Evolutionary conservation across 2,797 vertebrate genomes (phyloP).

Genomic region (Salarias fasciatus): DNA sequence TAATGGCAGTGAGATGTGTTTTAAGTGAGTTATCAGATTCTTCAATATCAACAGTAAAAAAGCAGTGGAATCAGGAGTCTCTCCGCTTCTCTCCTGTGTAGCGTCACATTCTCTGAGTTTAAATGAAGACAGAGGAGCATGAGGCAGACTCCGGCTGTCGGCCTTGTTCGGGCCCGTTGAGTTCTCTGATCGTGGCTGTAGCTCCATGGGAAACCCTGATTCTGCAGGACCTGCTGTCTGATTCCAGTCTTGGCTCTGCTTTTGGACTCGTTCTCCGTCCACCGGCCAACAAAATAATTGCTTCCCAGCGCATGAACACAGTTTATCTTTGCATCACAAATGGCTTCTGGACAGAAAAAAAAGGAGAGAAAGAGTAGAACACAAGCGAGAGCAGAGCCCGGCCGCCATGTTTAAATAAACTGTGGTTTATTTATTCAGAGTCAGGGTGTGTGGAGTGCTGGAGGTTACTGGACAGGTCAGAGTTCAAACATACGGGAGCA

Average conservation of each 20-base stretch:
- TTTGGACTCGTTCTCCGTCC: slow-evolving; percentile 12
- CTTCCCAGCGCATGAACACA: not conserved
- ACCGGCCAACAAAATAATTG: slow-evolving; percentile 22
- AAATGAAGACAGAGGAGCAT: not conserved
- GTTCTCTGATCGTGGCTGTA: slow-evolving; percentile 3
- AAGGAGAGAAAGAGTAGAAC: not conserved
- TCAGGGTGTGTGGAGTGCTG: no score
- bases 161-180: slow-evolving; percentile 1
- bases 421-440: no score
- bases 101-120: no score
- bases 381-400: no score
- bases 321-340: slow-evolving; percentile 25
- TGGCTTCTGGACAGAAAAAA: slow-evolving; percentile 4
- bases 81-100: no score
- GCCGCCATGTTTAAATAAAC: no score
- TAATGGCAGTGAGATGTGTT: no score
- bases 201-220: slow-evolving; percentile 15
- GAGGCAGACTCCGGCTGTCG: not conserved
- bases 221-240: slow-evolving; percentile 4
- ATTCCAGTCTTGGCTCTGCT: slow-evolving; percentile 17
- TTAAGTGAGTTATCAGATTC: no score
- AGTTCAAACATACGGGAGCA: no score
- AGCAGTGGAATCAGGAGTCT: no score
- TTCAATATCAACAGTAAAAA: no score
- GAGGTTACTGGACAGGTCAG: no score